Percentiles rank a stretch among this genome's conserved stretches.
Conservation (phyloP, 2,113 vertebrate species). For the Cebus imitator region DNA sequence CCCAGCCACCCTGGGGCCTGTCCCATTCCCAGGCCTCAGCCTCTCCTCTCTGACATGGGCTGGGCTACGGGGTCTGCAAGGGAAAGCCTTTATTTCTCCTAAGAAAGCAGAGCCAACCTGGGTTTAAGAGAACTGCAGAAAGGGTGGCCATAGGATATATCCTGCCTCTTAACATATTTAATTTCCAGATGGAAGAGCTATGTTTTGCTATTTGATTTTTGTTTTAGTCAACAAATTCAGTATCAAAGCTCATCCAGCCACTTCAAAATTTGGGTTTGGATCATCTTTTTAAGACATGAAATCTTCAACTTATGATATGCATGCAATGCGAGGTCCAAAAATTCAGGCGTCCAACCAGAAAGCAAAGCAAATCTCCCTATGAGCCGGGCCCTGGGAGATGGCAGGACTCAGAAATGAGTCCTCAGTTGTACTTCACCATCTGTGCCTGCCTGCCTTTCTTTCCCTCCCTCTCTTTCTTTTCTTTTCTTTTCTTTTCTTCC, state of each 20-base stretch:
- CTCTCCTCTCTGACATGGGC: not conserved
- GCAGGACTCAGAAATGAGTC: not conserved
- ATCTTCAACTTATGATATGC: not conserved
- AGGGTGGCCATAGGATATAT: not conserved
- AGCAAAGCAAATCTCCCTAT: not conserved
- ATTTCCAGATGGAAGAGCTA: not conserved
- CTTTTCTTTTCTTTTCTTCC: too few relatives aligned
- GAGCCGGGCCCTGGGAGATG: not conserved
- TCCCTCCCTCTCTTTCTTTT: too few relatives aligned
- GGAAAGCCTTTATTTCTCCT: not conserved
- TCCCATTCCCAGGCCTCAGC: not conserved
- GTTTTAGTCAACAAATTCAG: constrained; percentile 1
- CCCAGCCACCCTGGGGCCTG: not conserved
- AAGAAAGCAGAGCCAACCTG: not conserved
- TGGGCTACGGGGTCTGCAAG: not conserved
- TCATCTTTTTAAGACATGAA: constrained; percentile 5
- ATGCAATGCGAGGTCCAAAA: not conserved
- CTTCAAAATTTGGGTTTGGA: not conserved
- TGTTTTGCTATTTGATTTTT: not conserved
- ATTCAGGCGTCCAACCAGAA: not conserved
- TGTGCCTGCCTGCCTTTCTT: not conserved
- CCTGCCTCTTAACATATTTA: not conserved
- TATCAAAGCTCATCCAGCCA: not conserved
- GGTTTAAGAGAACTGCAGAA: not conserved
- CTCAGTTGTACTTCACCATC: not conserved